Base-by-base conservation (phyloP, 1,140 invertebrate genomes). In the Dryas iulia region DNA sequence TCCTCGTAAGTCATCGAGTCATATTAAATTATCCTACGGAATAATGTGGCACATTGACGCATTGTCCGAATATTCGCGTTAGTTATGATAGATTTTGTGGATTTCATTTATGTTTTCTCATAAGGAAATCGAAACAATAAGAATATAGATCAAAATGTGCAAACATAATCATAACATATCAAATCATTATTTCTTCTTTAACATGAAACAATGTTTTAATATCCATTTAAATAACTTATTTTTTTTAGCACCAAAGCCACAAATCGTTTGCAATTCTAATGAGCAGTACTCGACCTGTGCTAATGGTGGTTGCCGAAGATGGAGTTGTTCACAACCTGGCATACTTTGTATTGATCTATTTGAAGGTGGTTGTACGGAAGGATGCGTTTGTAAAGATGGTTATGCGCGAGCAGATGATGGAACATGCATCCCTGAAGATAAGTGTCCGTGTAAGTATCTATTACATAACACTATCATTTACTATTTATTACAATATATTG, bases 241-340 rank as follows among this genome's bases (percentile, higher is more conserved):
- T n/a, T 18, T 14, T 39, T 7, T 18, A 39, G 35, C 14, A 8
- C 3, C 26, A 11, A 24, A 28, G 25, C 11, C n/a, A n/a, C n/a
- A n/a, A n/a, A n/a, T 54, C 23, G 24, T 21, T 11, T 70, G 70
- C 14, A 24, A 56, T 6, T 33, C 23, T 18, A 14, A 70, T 54
- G 74, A 76, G 26, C 60, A 30, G 12, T 73, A 39, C 33, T 33
- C 60, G 10, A 14, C 23, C 23, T 77, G 76, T 14, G 65, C 63
- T 5, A 74, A 77, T 28, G 75, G 72, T 12, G 72, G 72, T n/a
- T 77, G 76, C 35, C 62, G 60, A 2, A 74, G 62, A 62, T 66
- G 61, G 25, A 65, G 66, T 10, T 77, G 76, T 31, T 72, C 72
- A 0, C 70, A 74, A 56, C 33, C 64, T 12, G 69, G 35, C 21